phyloP scores from a whole-genome alignment of 2,797 vertebrate species.

The Squalus acanthias region DNA sequence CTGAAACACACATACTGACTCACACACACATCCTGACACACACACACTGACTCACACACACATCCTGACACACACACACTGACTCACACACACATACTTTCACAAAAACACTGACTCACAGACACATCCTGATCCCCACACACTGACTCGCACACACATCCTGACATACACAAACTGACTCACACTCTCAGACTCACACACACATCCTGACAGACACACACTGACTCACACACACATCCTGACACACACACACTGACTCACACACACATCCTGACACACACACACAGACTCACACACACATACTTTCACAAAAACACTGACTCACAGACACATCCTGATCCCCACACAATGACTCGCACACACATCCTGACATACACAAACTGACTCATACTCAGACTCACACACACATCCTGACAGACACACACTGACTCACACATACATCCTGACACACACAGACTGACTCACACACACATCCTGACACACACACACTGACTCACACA shows the following conservation, averaged over 20 bases:
- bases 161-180: background rate
- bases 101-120: background rate
- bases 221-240: background rate
- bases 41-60: background rate
- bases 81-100: background rate
- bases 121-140: background rate
- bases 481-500: no score
- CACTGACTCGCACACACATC: no score
- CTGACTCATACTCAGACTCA: no score
- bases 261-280: background rate
- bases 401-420: no score
- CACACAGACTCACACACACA: background rate
- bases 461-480: no score
- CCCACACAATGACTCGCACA: no score
- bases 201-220: background rate
- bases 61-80: background rate
- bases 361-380: no score
- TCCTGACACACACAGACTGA: no score
- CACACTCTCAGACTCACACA: background rate
- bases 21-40: background rate
- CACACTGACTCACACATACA: no score
- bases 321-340: background rate
- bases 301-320: background rate
- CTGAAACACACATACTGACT: background rate
- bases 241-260: background rate